A percentile compares a stretch with the other conserved stretches of the same genome.
phyloP scores from a whole-genome alignment of 2,797 vertebrate genomes.

The Gadopsis bispinosus region DNA sequence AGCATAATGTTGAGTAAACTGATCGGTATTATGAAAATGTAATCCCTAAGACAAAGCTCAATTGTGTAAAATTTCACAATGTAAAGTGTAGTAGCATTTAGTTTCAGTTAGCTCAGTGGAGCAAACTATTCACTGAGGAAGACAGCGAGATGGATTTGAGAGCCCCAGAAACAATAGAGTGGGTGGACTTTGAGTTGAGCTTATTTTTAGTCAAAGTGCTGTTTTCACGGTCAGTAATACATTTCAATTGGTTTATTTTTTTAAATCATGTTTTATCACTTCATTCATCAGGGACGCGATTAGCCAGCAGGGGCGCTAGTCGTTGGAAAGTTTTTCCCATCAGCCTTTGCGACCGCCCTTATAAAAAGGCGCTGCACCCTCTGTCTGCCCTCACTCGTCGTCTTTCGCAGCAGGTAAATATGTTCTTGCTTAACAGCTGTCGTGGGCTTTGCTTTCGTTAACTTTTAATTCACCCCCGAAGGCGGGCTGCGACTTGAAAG shows the following conservation, averaged over 20 bases:
- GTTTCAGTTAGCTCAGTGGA: not conserved
- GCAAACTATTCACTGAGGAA: not conserved
- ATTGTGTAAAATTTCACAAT: not conserved
- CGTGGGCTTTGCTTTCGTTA: fast-evolving
- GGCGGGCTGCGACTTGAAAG: too few species aligned
- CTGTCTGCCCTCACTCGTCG: not conserved
- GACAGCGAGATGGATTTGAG: not conserved
- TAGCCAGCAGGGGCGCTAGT: slow-evolving; percentile 27
- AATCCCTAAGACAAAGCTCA: not conserved
- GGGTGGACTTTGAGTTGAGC: not conserved
- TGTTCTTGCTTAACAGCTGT: fast-evolving
- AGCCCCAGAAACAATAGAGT: not conserved
- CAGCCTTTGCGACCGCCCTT: slow-evolving; percentile 46
- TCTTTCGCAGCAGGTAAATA: fast-evolving
- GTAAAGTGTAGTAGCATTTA: too few species aligned
- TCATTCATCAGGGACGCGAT: not conserved
- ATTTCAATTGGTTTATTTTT: not conserved
- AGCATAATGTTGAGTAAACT: not conserved
- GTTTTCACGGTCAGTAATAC: not conserved
- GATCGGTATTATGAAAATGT: too few species aligned
- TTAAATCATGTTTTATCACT: too few species aligned
- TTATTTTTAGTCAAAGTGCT: not conserved
- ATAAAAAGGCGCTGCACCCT: slow-evolving; percentile 42
- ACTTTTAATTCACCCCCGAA: fast-evolving
- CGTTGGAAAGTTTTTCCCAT: slow-evolving; percentile 51